Base-by-base conservation (phyloP, 1,140 invertebrate species). In the Ylistrum balloti region DNA sequence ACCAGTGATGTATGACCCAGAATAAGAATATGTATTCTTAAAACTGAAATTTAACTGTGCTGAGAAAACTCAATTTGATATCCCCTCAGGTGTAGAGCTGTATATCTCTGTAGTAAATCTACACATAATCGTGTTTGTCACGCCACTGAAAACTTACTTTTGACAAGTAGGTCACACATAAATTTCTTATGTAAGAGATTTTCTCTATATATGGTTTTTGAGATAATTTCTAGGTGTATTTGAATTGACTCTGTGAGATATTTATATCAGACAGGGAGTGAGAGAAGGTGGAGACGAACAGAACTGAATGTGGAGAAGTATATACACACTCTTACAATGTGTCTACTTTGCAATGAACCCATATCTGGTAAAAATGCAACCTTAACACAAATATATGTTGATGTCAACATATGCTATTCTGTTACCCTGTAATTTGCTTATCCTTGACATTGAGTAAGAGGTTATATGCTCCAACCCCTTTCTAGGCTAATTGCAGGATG, bases 41-140 rank as follows among this genome's bases (percentile, higher is more conserved):
- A 1, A 74, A 28, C 56, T 74, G 1, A 74, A 28, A 74, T 74
- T 28, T 38, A 28, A 74, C 28, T 74, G 56, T 74, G 56, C 9
- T 74, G 56, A 74, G 56, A 74, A 74, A 74, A 74, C 56, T 28
- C 9, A 22, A 74, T 74, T 28, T 74, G 56, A 74, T 74, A 74
- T 11, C n/a, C 22, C 56, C 56, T 17, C 56, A 74, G 56, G 56
- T 74, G n/a, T n/a, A 74, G 22, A 28, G 22, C 56, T 5, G 56
- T 28, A n/a, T 74, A 74, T n/a, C 56, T 28, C n/a, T 74, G 56
- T 9, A n/a, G n/a, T 28, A 56, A 9, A n/a, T 74, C 22, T 28
- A 74, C 22, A 74, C n/a, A 28, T 48, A 48, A 48, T 48, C 45
- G 45, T 48, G 45, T 74, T 74, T 74, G 45, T 74, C 56, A 74